A percentile compares a stretch with the other conserved stretches of the same genome.
These are phyloP conservation scores for Coecobrya sp. DNA, from an alignment of 2,888 invertebrate species.

Conservation along the genomic window DNA sequence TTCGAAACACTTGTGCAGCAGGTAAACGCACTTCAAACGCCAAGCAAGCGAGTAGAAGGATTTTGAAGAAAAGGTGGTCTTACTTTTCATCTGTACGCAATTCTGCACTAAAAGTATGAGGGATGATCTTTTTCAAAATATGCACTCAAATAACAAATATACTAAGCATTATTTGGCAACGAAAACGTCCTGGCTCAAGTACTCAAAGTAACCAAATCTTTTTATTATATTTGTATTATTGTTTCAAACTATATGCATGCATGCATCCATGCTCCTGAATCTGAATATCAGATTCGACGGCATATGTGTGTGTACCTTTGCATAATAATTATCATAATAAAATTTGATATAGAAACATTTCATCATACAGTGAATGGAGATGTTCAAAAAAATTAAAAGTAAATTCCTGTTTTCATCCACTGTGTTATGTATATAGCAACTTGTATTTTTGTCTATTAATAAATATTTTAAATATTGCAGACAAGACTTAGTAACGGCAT, in stretches of 20 bases:
- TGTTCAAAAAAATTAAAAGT: slow-evolving; percentile 6
- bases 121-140: not conserved
- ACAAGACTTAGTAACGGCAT: no score
- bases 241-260: not conserved
- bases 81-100: not conserved
- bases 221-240: no score
- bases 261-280: no score
- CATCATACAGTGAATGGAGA: not conserved
- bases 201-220: not conserved
- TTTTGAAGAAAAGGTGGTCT: not conserved
- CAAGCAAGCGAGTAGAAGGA: not conserved
- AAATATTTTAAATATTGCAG: not conserved
- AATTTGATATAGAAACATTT: not conserved
- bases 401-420: not conserved
- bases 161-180: slow-evolving; percentile 14
- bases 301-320: not conserved
- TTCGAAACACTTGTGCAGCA: slow-evolving; percentile 5
- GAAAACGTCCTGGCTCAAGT: slow-evolving; percentile 24
- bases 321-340: not conserved
- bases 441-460: no score
- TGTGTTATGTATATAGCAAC: not conserved
- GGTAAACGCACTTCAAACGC: not conserved
- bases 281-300: not conserved
- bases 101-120: not conserved
- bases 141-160: not conserved